Percentiles rank a stretch among this genome's conserved stretches.
Conservation (phyloP, 2,113 vertebrate genomes). For the Leucoraja erinaceus region DNA sequence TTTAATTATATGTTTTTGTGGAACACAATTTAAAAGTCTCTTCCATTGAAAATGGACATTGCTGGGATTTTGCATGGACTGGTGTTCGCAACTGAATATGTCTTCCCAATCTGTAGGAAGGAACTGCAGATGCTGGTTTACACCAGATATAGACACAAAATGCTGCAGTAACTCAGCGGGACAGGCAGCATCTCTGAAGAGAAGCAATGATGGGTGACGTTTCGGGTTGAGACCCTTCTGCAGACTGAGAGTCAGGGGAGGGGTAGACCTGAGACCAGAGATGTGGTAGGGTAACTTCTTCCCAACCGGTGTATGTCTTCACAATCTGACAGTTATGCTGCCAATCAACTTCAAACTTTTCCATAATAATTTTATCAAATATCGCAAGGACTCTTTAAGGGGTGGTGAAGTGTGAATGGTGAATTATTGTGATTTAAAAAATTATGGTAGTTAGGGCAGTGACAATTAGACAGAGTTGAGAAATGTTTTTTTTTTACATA, state of each 20-base stretch:
- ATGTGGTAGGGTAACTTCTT: too few species aligned
- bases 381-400: not conserved
- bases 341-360: not conserved
- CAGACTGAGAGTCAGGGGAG: too few species aligned
- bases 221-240: too few species aligned
- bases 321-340: not conserved
- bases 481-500: not conserved
- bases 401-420: too few species aligned
- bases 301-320: too few species aligned
- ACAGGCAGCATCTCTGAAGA: too few species aligned
- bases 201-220: too few species aligned
- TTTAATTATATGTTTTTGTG: slow-evolving; percentile 8
- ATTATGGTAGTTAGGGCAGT: not conserved
- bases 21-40: not conserved
- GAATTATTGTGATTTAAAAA: not conserved
- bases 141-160: too few species aligned
- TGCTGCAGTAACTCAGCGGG: too few species aligned
- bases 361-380: not conserved
- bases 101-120: not conserved
- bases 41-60: not conserved
- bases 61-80: not conserved
- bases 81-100: not conserved
- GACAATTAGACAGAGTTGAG: not conserved
- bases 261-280: too few species aligned
- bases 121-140: too few species aligned